Evolutionary conservation across 2,797 vertebrate species (phyloP), one percentile per base, ranked within the genome.

Genomic region (Orientallactaga sibirica): DNA sequence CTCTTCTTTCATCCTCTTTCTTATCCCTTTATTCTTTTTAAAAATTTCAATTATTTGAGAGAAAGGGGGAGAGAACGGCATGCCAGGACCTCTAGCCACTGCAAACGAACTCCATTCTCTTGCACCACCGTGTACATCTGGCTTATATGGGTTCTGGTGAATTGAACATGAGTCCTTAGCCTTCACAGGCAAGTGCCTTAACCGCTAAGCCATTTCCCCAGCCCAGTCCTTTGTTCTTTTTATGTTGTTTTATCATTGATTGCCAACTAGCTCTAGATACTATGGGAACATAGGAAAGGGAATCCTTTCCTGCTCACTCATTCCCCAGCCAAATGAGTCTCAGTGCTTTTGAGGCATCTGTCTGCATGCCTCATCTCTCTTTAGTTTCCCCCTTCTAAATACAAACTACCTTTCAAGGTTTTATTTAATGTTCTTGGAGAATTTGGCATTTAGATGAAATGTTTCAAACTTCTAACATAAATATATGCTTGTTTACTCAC

Each of bases 171-270:
- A 10, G 10, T 48, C 48, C 48, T 48, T 48, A 48, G 48, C 48
- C 48, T 10, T 48, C 48, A 6, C 48, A 48, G 48, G 48, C 48
- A 48, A 48, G 48, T 8, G 5, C 48, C 48, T 48, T 48, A 48
- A 48, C 48, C 48, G 7, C 43, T 48, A 8, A 48, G 43, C 43
- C 43, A 5, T 48, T 8, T 48, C 43, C 8, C 43, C 43, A 48
- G 43, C 43, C 43, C 43, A 48, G 5, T 8, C 48, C 48, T 48
- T 33, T 27, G 4, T 12, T 78, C 7, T 6, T 29, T 19, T 6
- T 4, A 78, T 58, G 24, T 33, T 67, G 66, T 92, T 85, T 95
- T 93, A 77, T 75, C 16, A 79, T 61, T 92, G 79, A 61, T 90
- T 86, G n/a, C 29, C 33, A 55, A 2, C 52, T 62, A 91, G 52